These are phyloP conservation scores for Formica aserva DNA, from an alignment of 2,888 invertebrate genomes.

Conservation along the genomic window DNA sequence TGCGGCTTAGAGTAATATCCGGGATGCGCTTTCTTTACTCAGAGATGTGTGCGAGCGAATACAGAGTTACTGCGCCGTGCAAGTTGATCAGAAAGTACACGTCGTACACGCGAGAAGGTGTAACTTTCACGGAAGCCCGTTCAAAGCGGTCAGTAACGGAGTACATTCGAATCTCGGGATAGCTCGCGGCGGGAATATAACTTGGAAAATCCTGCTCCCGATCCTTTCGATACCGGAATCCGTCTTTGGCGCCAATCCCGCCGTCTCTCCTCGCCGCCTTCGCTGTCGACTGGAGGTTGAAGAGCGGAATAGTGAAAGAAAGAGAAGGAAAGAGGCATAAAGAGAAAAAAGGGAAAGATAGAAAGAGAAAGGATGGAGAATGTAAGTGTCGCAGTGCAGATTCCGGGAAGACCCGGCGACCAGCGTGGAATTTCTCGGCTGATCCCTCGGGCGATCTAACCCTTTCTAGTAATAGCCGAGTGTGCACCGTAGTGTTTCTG, in stretches of 20 bases:
- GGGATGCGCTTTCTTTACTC: slow-evolving; percentile 34
- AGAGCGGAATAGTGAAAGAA: slow-evolving; percentile 35
- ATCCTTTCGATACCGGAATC: slow-evolving; percentile 75
- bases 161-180: slow-evolving; percentile 69
- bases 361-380: slow-evolving; percentile 44
- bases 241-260: slow-evolving; percentile 70
- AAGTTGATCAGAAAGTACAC: slow-evolving; percentile 69
- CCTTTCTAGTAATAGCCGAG: slow-evolving; percentile 38
- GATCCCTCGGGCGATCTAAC: slow-evolving; percentile 55
- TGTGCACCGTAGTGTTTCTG: slow-evolving; percentile 39
- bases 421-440: slow-evolving; percentile 66
- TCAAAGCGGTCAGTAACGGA: slow-evolving; percentile 63
- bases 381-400: slow-evolving; percentile 75
- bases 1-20: slow-evolving; percentile 24
- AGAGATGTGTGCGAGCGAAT: not conserved
- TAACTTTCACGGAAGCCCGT: slow-evolving; percentile 65
- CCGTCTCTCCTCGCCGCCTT: slow-evolving; percentile 58
- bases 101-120: slow-evolving; percentile 52
- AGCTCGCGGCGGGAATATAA: slow-evolving; percentile 74
- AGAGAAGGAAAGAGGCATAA: slow-evolving; percentile 33
- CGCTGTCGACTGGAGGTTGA: slow-evolving; percentile 58
- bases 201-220: slow-evolving; percentile 71
- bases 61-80: not conserved
- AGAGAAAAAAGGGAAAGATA: slow-evolving; percentile 9
- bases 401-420: slow-evolving; percentile 65